Conservation (phyloP, 2,113 vertebrate genomes). For the Limanda limanda region DNA sequence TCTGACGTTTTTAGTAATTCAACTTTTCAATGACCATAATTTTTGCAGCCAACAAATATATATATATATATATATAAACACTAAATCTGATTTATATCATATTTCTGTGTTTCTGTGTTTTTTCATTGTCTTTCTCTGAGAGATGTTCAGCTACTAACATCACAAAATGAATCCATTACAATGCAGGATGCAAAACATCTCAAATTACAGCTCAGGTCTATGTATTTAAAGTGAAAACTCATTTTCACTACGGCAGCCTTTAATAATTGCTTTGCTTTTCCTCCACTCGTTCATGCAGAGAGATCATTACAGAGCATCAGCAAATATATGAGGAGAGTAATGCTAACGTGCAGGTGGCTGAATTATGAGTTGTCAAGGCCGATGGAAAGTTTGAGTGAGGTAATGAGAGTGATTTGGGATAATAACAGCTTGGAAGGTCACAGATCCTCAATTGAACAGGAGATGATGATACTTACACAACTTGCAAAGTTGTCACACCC, state of each 20-base stretch:
- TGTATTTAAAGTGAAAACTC: conserved; percentile 42
- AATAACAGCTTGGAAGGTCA: conserved; percentile 40
- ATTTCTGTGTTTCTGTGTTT: not conserved
- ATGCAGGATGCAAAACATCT: conserved; percentile 24
- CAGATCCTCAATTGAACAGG: conserved; percentile 52
- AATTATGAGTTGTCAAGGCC: conserved; percentile 55
- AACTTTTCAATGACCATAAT: too few species aligned
- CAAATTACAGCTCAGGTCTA: conserved; percentile 19
- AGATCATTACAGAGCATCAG: conserved; percentile 62
- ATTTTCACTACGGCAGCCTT: conserved; percentile 57
- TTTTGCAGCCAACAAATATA: not conserved
- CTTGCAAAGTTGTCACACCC: conserved; percentile 47
- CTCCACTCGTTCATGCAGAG: conserved; percentile 41
- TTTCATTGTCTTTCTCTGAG: not conserved
- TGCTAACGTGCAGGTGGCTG: conserved; percentile 58
- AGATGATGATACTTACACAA: conserved; percentile 49
- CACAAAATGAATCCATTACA: not conserved
- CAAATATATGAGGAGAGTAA: conserved; percentile 31
- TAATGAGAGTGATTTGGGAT: conserved; percentile 67
- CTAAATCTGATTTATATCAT: too few species aligned
- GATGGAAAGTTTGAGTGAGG: conserved; percentile 48
- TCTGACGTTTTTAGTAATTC: not conserved
- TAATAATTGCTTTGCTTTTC: conserved; percentile 52
- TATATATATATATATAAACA: not conserved
- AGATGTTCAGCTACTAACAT: not conserved